Evolutionary conservation across 2,888 invertebrate genomes (phyloP), one percentile per base, ranked within the genome.

Genomic region (Lordiphosa andalusiaca): DNA sequence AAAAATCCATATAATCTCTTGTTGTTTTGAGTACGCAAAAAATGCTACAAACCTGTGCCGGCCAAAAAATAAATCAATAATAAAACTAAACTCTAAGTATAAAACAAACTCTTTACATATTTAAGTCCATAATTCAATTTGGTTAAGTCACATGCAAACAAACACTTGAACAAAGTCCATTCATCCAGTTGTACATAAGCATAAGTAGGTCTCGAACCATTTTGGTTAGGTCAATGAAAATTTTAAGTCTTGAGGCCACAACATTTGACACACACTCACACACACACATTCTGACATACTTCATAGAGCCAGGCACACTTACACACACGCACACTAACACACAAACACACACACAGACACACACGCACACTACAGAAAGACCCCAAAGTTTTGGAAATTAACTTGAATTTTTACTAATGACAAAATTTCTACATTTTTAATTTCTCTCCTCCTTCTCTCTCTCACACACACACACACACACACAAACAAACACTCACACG

Each of bases 31-130:
- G 73, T 77, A 82, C 78, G 75, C 75, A 78, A 78, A 78, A 44
- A 44, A 83, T 74, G 86, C 85, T 86, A 86, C 86, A 76, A 76
- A 76, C 69, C 84, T 86, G 86, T 73, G 86, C 86, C 86, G 86
- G 86, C 86, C 86, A 85, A 83, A 80, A 78, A 78, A 75, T 66
- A 73, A 73, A 75, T 53, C 65, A 53, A 64, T 61, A 46, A 58
- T 21, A 47, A 50, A 67, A 51, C 61, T 68, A 67, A 76, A 69
- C 59, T 69, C 70, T 84, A 83, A 81, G 77, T 82, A 78, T 81
- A 67, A 67, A 67, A 62, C 42, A 61, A 58, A 67, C 67, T 55
- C 60, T 66, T 57, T 37, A 62, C 61, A 69, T 50, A 69, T 50
- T 53, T 58, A 69, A 57, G 66, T 55, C 54, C 54, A 72, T 70